Evolutionary conservation across 2,888 invertebrate genomes (phyloP).

Genomic region (Noctua comes): DNA sequence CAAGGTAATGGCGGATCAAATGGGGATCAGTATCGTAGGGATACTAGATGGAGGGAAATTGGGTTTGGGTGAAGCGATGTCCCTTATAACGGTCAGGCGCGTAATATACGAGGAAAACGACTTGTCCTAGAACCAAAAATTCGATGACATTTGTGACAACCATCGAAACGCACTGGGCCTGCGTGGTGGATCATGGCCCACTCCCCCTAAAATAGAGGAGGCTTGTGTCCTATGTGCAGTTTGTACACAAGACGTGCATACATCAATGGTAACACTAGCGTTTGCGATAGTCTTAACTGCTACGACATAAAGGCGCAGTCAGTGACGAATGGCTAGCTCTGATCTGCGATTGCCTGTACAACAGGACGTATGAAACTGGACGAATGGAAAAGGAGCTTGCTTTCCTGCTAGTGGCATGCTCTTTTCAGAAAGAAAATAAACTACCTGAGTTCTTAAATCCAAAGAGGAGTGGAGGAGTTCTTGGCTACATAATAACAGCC

Average conservation of each 20-base stretch:
- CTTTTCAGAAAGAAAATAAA: neutral
- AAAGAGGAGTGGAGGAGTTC: too few species aligned
- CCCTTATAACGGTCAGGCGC: neutral
- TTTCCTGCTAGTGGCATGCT: neutral
- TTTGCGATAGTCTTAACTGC: too few species aligned
- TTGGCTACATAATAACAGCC: too few species aligned
- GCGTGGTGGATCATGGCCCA: neutral
- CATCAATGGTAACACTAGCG: too few species aligned
- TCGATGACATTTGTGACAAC: neutral
- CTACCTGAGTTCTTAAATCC: neutral
- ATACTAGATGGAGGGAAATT: neutral
- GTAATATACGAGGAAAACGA: neutral
- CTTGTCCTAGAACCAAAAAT: neutral
- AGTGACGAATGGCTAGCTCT: neutral
- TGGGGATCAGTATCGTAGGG: slow-evolving; percentile 1
- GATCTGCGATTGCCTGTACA: neutral
- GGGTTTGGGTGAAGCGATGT: neutral
- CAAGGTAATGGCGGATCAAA: slow-evolving; percentile 22
- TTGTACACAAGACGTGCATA: too few species aligned
- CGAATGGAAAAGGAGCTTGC: neutral
- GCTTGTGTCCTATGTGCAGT: too few species aligned
- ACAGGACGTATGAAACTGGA: neutral
- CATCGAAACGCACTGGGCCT: neutral
- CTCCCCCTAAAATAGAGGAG: neutral
- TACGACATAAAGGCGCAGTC: too few species aligned